Percentiles rank a stretch among this genome's conserved stretches.
Evolutionary conservation across 2,113 vertebrate genomes (phyloP).

Genomic region (Clarias magur): DNA sequence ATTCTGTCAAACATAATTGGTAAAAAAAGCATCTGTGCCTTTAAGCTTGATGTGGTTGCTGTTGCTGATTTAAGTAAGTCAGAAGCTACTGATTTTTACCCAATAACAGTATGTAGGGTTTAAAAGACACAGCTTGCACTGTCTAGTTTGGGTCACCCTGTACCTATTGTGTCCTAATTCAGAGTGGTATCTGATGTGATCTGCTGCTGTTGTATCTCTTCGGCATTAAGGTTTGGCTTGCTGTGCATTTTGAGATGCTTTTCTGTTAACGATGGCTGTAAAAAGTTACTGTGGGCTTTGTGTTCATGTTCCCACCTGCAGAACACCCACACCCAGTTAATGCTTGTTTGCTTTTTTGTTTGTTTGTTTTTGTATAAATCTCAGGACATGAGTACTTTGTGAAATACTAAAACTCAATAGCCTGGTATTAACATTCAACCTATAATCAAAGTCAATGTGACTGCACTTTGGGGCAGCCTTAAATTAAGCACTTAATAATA

Average conservation of each 20-base stretch:
- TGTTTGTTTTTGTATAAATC: neutral
- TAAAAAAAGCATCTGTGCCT: neutral
- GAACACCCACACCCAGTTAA: neutral
- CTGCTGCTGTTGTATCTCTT: neutral
- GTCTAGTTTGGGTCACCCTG: neutral
- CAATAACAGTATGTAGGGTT: neutral
- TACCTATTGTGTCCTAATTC: neutral
- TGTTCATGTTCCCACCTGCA: neutral
- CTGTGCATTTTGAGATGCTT: neutral
- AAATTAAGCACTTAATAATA: neutral
- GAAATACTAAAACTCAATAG: neutral
- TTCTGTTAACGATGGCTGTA: neutral
- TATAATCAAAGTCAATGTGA: neutral
- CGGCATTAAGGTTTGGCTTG: neutral
- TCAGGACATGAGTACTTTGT: neutral
- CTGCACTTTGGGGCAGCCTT: neutral
- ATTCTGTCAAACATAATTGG: neutral
- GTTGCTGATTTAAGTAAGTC: neutral
- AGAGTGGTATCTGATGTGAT: neutral
- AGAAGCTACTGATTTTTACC: neutral
- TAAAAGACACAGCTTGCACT: neutral
- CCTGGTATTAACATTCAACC: too few relatives aligned
- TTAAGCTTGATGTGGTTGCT: neutral
- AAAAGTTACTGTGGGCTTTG: neutral
- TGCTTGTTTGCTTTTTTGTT: neutral